Percentiles rank a stretch among this genome's conserved stretches.
Conservation (phyloP, 53 echinoderm and acorn worm genomes). For the Antedon mediterranea region DNA sequence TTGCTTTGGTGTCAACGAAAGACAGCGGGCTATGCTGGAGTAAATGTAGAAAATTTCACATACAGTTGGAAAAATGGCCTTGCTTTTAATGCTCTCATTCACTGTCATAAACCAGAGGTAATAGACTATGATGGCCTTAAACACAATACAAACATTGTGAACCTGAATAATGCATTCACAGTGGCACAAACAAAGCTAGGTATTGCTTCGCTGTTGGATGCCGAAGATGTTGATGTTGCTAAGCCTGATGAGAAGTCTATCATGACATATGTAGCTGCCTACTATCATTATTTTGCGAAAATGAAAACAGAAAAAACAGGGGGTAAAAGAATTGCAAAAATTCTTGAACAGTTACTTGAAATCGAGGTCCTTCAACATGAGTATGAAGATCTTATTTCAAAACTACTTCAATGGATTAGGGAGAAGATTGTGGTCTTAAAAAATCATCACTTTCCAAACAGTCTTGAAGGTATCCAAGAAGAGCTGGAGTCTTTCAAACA, state of each 20-base stretch:
- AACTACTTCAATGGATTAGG: slow-evolving; percentile 75
- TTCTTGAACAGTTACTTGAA: slow-evolving; percentile 58
- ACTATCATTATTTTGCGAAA: slow-evolving; percentile 95
- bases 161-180: slow-evolving; percentile 69
- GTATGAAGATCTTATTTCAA: slow-evolving; percentile 59
- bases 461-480: slow-evolving; percentile 61
- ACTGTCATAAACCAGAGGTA: slow-evolving; percentile 77
- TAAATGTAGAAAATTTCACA: slow-evolving; percentile 70
- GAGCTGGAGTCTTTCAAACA: slow-evolving; percentile 66
- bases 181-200: slow-evolving; percentile 60
- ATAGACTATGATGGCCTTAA: slow-evolving; percentile 51
- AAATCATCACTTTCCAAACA: slow-evolving; percentile 72
- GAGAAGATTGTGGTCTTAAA: slow-evolving; percentile 44
- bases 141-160: slow-evolving; percentile 36
- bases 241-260: slow-evolving; percentile 90
- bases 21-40: slow-evolving; percentile 76
- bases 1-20: slow-evolving; percentile 91
- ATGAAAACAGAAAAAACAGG: slow-evolving; percentile 93
- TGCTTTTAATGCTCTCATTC: slow-evolving; percentile 85
- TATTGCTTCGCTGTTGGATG: slow-evolving; percentile 67
- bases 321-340: slow-evolving; percentile 93
- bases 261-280: slow-evolving; percentile 91
- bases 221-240: slow-evolving; percentile 81
- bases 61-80: slow-evolving; percentile 77
- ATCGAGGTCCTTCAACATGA: slow-evolving; percentile 51